Evolutionary conservation across 2,888 invertebrate genomes (phyloP).

Genomic region (Boloria euphrosyne): DNA sequence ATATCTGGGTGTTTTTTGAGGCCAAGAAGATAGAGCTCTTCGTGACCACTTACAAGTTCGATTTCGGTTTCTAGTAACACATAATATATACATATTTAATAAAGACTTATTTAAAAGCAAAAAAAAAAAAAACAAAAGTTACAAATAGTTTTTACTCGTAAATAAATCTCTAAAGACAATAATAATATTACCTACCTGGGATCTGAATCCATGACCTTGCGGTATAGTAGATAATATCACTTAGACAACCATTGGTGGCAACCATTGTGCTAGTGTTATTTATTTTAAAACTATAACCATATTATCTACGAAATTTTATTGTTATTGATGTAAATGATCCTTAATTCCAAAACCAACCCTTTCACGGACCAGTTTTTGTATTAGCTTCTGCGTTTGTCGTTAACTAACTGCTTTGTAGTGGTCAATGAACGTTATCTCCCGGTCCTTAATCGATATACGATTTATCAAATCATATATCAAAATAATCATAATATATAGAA

Average conservation of each 20-base stretch:
- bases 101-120: too few species aligned
- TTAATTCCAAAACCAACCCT: constrained; percentile 6
- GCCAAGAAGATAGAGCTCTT: not conserved
- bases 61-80: too few species aligned
- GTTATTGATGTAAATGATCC: constrained; percentile 2
- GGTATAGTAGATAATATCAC: too few species aligned
- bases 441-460: not conserved
- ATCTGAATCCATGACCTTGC: too few species aligned
- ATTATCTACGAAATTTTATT: not conserved
- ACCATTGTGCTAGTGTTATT: not conserved
- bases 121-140: too few species aligned
- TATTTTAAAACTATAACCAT: not conserved
- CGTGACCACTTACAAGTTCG: too few species aligned
- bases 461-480: not conserved
- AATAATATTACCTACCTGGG: too few species aligned
- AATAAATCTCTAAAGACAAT: too few species aligned
- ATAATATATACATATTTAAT: too few species aligned
- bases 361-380: constrained; percentile 13
- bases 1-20: too few species aligned
- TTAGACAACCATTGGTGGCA: not conserved
- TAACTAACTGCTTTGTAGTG: constrained; percentile 17
- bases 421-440: constrained; percentile 9
- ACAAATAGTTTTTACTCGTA: too few species aligned
- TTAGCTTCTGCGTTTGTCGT: constrained; percentile 21
- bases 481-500: too few species aligned